phyloP scores from a whole-genome alignment of 2,797 vertebrate genomes.

The Eutrigla gurnardus region DNA sequence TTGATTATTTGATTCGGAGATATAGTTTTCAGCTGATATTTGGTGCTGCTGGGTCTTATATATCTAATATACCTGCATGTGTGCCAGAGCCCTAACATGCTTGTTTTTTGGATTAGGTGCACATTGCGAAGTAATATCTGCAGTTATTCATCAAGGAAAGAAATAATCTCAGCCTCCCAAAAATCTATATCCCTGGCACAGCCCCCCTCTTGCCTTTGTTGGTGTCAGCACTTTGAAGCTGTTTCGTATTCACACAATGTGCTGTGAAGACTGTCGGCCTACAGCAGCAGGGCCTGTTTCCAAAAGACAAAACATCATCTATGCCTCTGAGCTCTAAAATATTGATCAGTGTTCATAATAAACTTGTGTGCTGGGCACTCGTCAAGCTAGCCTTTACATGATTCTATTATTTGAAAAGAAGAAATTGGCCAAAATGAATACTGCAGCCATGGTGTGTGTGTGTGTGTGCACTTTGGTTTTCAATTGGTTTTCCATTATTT shows the following conservation, averaged over 20 bases:
- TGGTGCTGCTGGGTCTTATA: constrained; percentile 3
- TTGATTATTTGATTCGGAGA: constrained; percentile 69
- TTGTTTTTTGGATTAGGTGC: constrained; percentile 35
- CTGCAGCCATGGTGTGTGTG: neutral
- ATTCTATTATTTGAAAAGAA: constrained; percentile 30
- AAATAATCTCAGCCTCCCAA: constrained; percentile 61
- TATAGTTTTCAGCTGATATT: constrained; percentile 26
- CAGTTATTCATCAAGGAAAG: constrained; percentile 70
- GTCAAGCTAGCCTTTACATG: constrained; percentile 35
- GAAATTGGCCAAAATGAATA: constrained; percentile 27
- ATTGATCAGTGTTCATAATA: constrained; percentile 60
- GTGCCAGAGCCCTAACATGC: neutral
- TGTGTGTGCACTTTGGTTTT: no score
- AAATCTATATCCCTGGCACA: constrained; percentile 68
- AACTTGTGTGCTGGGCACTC: constrained; percentile 31
- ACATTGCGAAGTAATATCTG: constrained; percentile 66
- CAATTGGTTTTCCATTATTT: no score
- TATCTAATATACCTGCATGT: neutral
- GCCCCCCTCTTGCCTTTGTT: constrained; percentile 43
- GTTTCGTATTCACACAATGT: constrained; percentile 64
- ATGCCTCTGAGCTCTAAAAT: constrained; percentile 46
- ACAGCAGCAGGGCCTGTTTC: constrained; percentile 47
- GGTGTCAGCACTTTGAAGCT: constrained; percentile 69
- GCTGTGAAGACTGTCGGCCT: constrained; percentile 51
- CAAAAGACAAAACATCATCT: constrained; percentile 65